Conservation (phyloP, 2,888 invertebrate genomes). For the Drosophila glabriapex region DNA sequence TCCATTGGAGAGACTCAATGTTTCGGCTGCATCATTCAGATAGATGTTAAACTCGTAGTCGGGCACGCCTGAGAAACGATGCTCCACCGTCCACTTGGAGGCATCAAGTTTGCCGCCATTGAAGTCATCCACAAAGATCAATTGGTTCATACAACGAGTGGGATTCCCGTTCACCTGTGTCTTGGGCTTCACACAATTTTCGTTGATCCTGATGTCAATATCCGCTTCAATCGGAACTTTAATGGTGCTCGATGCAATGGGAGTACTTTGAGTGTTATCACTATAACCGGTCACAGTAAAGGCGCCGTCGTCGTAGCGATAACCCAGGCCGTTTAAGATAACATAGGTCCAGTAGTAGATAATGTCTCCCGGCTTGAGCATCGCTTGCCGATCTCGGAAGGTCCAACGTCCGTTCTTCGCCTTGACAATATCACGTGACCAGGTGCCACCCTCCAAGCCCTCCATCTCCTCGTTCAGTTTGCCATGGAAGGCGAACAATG, state of each 20-base stretch:
- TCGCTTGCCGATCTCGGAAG: constrained; percentile 88
- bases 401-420: constrained; percentile 89
- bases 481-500: constrained; percentile 91
- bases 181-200: constrained; percentile 47
- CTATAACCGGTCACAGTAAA: constrained; percentile 72
- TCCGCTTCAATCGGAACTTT: constrained; percentile 2
- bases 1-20: constrained; percentile 65
- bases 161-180: constrained; percentile 67
- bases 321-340: constrained; percentile 89
- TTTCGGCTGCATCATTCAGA: constrained; percentile 43
- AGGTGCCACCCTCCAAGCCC: constrained; percentile 89
- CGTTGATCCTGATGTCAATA: constrained; percentile 44
- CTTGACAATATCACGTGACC: constrained; percentile 89
- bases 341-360: constrained; percentile 92
- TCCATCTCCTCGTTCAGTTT: constrained; percentile 91
- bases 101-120: constrained; percentile 59
- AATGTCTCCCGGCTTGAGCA: constrained; percentile 88
- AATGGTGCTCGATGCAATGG: not conserved
- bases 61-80: constrained; percentile 77
- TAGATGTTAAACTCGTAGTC: constrained; percentile 81
- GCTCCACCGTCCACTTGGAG: constrained; percentile 78
- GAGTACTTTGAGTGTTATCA: constrained; percentile 6
- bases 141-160: constrained; percentile 70
- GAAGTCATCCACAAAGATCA: constrained; percentile 83
- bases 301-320: constrained; percentile 86